Percentiles rank a stretch among this genome's conserved stretches.
Conservation (phyloP, 2,888 invertebrate genomes). For the Melanotus villosus region DNA sequence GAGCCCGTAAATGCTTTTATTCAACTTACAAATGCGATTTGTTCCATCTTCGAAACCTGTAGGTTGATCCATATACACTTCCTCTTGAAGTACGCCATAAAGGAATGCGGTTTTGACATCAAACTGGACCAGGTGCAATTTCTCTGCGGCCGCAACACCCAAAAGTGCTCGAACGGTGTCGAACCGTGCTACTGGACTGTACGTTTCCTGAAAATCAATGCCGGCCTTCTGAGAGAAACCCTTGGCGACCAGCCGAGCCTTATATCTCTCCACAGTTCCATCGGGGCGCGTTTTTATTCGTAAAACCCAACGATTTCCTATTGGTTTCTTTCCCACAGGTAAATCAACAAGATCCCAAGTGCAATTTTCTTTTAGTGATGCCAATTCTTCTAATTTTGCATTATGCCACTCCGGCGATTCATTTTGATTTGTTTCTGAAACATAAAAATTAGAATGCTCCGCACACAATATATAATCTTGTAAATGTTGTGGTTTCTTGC, state of each 20-base stretch:
- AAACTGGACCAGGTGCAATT: not conserved
- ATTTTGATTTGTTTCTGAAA: too few relatives aligned
- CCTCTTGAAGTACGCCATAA: not conserved
- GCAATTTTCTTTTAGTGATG: too few relatives aligned
- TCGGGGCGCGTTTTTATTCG: not conserved
- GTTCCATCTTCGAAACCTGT: not conserved
- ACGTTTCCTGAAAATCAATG: constrained; percentile 9
- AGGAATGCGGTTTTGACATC: too few relatives aligned
- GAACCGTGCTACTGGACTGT: too few relatives aligned
- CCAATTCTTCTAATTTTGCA: too few relatives aligned
- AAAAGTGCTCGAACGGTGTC: not conserved
- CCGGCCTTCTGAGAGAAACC: not conserved
- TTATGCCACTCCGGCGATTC: too few relatives aligned
- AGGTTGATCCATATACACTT: constrained; percentile 8
- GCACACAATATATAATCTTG: too few relatives aligned
- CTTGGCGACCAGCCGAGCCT: not conserved
- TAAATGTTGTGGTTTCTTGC: too few relatives aligned
- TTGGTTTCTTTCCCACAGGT: too few relatives aligned
- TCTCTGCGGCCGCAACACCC: not conserved
- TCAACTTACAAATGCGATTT: constrained; percentile 52
- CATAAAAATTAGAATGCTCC: too few relatives aligned
- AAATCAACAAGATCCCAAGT: too few relatives aligned
- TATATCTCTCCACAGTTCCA: not conserved
- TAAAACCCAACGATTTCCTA: not conserved
- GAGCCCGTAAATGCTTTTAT: constrained; percentile 59